Conservation (phyloP, 2,888 invertebrate genomes). For the Resseliella maxima region DNA sequence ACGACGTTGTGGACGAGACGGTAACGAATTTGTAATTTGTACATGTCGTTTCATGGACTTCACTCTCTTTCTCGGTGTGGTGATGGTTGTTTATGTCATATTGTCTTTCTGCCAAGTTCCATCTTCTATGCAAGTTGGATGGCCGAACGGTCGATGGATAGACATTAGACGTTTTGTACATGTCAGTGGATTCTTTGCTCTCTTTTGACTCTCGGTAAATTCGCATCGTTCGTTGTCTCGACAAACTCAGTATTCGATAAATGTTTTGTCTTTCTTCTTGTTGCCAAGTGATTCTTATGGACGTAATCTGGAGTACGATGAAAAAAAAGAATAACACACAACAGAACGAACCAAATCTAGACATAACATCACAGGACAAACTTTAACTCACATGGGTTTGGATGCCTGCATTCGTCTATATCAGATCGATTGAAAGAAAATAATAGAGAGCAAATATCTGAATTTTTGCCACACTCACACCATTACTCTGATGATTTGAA, state of each 20-base stretch:
- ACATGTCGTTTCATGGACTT: conserved; percentile 49
- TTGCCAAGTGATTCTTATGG: conserved; percentile 36
- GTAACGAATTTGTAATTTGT: conserved; percentile 51
- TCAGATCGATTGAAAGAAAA: conserved; percentile 1
- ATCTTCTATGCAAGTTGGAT: conserved; percentile 51
- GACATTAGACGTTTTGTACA: conserved; percentile 51
- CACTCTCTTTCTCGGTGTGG: conserved; percentile 40
- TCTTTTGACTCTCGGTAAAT: conserved; percentile 13
- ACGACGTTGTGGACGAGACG: conserved; percentile 31
- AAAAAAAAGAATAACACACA: conserved; percentile 11
- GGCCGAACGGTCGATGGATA: conserved; percentile 48
- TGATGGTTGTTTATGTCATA: conserved; percentile 51
- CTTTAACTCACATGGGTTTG: conserved; percentile 42
- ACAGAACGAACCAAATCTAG: conserved; percentile 39
- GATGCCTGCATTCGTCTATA: conserved; percentile 17
- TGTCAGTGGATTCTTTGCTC: conserved; percentile 50
- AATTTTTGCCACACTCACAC: conserved; percentile 15
- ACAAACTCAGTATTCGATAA: conserved; percentile 47
- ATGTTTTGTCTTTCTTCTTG: conserved; percentile 41
- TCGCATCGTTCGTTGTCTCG: conserved; percentile 26
- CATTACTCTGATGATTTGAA: conserved; percentile 3
- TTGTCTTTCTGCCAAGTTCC: conserved; percentile 48
- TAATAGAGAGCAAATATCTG: conserved; percentile 38
- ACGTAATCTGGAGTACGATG: conserved; percentile 42
- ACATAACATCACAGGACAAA: conserved; percentile 48